A percentile compares a stretch with the other conserved stretches of the same genome.
Conservation (phyloP, 2,888 invertebrate species). For the Kryphioiulus occultus region DNA sequence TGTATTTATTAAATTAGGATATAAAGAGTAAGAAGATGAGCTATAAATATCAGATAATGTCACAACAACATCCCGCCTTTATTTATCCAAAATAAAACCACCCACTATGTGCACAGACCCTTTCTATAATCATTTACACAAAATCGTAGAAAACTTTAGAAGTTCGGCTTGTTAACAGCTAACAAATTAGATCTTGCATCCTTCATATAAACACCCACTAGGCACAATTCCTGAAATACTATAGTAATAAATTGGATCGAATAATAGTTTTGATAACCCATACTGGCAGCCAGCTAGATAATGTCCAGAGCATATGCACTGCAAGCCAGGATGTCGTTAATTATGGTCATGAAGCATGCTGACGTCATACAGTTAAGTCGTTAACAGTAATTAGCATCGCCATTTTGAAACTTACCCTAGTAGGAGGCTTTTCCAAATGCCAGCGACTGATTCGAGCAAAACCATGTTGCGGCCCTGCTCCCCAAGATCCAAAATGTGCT, state of each 20-base stretch:
- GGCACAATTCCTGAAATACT: neutral
- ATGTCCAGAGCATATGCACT: neutral
- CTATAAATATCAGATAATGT: neutral
- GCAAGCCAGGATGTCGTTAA: neutral
- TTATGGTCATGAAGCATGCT: neutral
- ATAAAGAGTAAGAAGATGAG: too few species aligned
- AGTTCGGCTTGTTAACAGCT: neutral
- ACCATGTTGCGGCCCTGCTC: slow-evolving; percentile 94
- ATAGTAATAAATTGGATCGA: too few species aligned
- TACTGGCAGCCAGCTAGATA: neutral
- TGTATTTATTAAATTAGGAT: too few species aligned
- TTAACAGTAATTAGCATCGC: neutral
- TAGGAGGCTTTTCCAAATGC: slow-evolving; percentile 88
- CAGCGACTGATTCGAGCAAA: slow-evolving; percentile 93
- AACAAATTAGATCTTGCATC: neutral
- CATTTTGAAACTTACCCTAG: slow-evolving; percentile 65
- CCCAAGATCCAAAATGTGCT: slow-evolving; percentile 97
- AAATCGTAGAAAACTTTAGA: neutral
- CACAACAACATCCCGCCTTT: neutral
- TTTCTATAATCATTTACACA: neutral
- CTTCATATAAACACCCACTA: neutral
- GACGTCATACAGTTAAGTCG: neutral
- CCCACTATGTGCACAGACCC: neutral
- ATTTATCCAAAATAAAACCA: neutral
- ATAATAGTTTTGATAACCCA: neutral